Percentiles rank a stretch among this genome's conserved stretches.
These are phyloP conservation scores for Lepidostoma basale DNA, from an alignment of 1,140 invertebrate genomes.

Conservation along the genomic window DNA sequence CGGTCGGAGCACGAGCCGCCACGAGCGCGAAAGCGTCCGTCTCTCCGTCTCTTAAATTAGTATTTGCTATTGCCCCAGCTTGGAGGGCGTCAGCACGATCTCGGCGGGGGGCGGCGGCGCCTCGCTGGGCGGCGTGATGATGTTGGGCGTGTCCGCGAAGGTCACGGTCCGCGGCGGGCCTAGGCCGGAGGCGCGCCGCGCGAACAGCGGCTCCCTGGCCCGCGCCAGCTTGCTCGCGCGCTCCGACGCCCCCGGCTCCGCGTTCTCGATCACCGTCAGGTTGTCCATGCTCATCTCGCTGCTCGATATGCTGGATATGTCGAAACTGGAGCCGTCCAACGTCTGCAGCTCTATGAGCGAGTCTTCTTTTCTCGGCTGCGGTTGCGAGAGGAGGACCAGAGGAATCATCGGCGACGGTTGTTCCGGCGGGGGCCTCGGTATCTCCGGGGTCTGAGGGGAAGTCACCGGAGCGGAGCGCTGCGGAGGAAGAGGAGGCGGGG, in stretches of 20 bases:
- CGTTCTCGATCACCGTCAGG: slow-evolving; percentile 46
- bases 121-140: slow-evolving; percentile 37
- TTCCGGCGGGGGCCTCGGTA: not conserved
- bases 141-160: slow-evolving; percentile 38
- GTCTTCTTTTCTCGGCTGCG: slow-evolving; percentile 45
- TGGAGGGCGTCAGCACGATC: slow-evolving; percentile 58
- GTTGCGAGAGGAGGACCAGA: slow-evolving; percentile 33
- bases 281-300: slow-evolving; percentile 48
- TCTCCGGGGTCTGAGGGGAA: not conserved
- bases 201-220: slow-evolving; percentile 49
- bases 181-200: slow-evolving; percentile 1
- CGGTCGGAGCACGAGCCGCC: too few species aligned
- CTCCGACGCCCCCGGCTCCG: slow-evolving; percentile 47
- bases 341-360: slow-evolving; percentile 54
- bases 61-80: slow-evolving; percentile 53
- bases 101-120: slow-evolving; percentile 50
- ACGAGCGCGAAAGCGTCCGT: not conserved
- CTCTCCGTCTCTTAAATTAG: slow-evolving; percentile 6
- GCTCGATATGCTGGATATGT: slow-evolving; percentile 54
- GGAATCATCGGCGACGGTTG: slow-evolving; percentile 22
- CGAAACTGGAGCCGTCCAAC: slow-evolving; percentile 51
- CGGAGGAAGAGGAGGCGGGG: not conserved
- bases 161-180: slow-evolving; percentile 36
- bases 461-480: not conserved
- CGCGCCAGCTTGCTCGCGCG: slow-evolving; percentile 48